Evolutionary conservation across 2,797 vertebrate genomes (phyloP).

Genomic region (Menidia menidia): DNA sequence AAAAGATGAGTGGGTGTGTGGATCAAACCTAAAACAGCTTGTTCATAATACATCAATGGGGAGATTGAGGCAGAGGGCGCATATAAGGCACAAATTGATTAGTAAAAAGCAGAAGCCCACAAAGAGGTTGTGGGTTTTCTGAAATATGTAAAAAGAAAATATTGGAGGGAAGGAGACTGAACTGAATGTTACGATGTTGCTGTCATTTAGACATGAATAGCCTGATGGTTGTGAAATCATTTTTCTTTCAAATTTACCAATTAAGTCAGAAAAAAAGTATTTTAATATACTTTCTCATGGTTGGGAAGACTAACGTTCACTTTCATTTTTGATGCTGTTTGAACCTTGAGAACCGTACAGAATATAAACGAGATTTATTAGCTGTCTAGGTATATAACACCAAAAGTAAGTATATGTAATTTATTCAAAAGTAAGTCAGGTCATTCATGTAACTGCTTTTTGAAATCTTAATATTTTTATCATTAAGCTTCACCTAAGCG

Average conservation of each 20-base stretch:
- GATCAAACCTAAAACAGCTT: slow-evolving; percentile 14
- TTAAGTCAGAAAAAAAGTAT: not conserved
- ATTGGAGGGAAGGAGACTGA: not conserved
- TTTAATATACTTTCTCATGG: not conserved
- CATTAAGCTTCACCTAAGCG: no score
- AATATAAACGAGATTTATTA: not conserved
- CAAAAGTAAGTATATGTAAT: not conserved
- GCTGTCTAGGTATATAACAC: not conserved
- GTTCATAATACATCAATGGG: slow-evolving; percentile 51
- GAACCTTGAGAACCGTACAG: slow-evolving; percentile 3
- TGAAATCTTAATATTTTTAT: no score
- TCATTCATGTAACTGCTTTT: no score
- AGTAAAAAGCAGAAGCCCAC: not conserved
- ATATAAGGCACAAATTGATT: slow-evolving; percentile 19
- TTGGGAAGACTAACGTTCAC: not conserved
- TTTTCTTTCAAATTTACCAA: not conserved
- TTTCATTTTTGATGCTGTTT: not conserved
- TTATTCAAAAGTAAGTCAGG: no score
- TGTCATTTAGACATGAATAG: not conserved
- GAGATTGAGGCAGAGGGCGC: slow-evolving; percentile 7
- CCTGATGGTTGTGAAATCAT: slow-evolving; percentile 9
- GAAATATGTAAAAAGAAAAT: not conserved
- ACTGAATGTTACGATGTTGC: not conserved
- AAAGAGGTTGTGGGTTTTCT: not conserved
- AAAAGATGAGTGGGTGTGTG: slow-evolving; percentile 13